A percentile compares a stretch with the other conserved stretches of the same genome.
Evolutionary conservation across 1,140 invertebrate species (phyloP).

Genomic region (Adoxophyes honmai): DNA sequence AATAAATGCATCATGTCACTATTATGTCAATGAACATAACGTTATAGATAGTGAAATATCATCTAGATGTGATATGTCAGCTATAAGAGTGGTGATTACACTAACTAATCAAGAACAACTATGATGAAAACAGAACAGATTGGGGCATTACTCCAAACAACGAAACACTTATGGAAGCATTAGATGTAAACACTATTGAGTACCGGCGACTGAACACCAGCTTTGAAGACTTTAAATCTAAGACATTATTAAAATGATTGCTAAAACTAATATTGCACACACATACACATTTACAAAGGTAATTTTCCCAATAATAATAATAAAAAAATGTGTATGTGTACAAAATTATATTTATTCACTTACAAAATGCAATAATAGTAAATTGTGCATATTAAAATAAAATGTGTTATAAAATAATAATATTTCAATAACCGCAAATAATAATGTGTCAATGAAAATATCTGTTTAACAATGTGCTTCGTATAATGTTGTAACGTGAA

Average conservation of each 20-base stretch:
- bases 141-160: slow-evolving; percentile 44
- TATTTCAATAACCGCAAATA: slow-evolving; percentile 70
- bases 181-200: slow-evolving; percentile 26
- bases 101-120: slow-evolving; percentile 65
- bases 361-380: slow-evolving; percentile 66
- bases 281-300: slow-evolving; percentile 72
- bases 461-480: slow-evolving; percentile 54
- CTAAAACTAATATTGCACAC: slow-evolving; percentile 76
- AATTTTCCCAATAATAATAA: slow-evolving; percentile 38
- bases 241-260: slow-evolving; percentile 57
- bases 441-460: slow-evolving; percentile 52
- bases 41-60: slow-evolving; percentile 50
- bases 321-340: slow-evolving; percentile 70
- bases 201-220: slow-evolving; percentile 26
- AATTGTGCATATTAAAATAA: slow-evolving; percentile 73
- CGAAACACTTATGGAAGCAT: slow-evolving; percentile 64
- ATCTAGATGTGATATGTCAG: slow-evolving; percentile 53
- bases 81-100: slow-evolving; percentile 64
- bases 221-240: slow-evolving; percentile 39
- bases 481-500: slow-evolving; percentile 11
- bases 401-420: slow-evolving; percentile 74
- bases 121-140: slow-evolving; percentile 43
- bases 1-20: slow-evolving; percentile 77
- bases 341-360: slow-evolving; percentile 56
- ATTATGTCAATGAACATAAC: slow-evolving; percentile 70